Percentiles rank a stretch among this genome's conserved stretches.
Conservation (phyloP, 1,140 invertebrate species). For the Hestina assimilis region DNA sequence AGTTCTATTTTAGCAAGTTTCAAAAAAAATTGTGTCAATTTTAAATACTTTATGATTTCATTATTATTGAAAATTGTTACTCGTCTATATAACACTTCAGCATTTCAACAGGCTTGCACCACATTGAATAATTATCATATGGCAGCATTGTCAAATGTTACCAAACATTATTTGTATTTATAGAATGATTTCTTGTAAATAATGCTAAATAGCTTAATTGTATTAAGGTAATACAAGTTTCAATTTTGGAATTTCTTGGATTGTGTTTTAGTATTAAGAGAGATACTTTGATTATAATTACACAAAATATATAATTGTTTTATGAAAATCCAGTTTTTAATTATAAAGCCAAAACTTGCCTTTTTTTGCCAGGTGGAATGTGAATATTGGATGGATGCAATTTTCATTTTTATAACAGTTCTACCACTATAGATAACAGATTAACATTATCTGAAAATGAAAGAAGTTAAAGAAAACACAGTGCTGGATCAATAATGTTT, state of each 20-base stretch:
- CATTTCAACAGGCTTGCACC: too few relatives aligned
- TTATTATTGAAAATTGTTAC: too few relatives aligned
- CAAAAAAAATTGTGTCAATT: too few relatives aligned
- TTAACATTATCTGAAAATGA: not conserved
- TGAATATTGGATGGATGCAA: slow-evolving; percentile 49
- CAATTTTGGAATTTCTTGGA: not conserved
- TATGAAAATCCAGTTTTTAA: slow-evolving; percentile 12
- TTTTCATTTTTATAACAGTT: slow-evolving; percentile 33
- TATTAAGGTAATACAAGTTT: too few relatives aligned
- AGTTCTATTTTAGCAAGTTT: too few relatives aligned
- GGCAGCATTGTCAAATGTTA: too few relatives aligned
- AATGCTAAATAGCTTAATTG: not conserved
- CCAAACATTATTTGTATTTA: not conserved
- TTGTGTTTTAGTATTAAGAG: not conserved
- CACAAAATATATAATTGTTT: slow-evolving; percentile 1
- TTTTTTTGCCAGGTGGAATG: slow-evolving; percentile 46
- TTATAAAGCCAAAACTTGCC: not conserved
- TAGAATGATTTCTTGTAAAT: not conserved
- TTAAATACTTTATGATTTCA: too few relatives aligned
- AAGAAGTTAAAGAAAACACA: slow-evolving; percentile 47
- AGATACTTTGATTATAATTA: slow-evolving; percentile 3
- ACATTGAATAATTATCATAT: too few relatives aligned
- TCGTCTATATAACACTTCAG: too few relatives aligned
- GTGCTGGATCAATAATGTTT: slow-evolving; percentile 65
- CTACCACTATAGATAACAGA: slow-evolving; percentile 37